These are phyloP conservation scores for Apocheima hispidaria DNA, from an alignment of 2,888 invertebrate species.

Conservation along the genomic window DNA sequence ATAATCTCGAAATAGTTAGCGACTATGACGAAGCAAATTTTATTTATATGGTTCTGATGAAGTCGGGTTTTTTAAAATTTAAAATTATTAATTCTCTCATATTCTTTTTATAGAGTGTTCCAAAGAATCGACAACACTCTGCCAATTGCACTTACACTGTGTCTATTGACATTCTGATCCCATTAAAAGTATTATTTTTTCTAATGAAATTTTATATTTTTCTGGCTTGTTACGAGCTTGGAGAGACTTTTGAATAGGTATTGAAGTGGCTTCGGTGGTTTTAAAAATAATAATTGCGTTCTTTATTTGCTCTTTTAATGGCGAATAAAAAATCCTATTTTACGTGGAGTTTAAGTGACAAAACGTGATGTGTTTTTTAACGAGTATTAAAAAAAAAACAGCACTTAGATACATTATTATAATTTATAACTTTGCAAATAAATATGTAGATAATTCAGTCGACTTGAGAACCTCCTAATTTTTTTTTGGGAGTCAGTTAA, in stretches of 20 bases:
- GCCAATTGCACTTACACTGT: conserved; percentile 2
- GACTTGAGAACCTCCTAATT: too few species aligned
- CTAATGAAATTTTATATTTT: conserved; percentile 28
- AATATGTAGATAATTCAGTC: too few species aligned
- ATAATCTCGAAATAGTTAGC: too few species aligned
- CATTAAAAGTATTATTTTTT: conserved; percentile 23
- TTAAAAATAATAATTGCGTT: conserved; percentile 28
- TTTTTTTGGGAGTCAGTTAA: too few species aligned
- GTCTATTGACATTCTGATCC: conserved; percentile 9
- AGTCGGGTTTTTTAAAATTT: too few species aligned
- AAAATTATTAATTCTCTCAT: too few species aligned
- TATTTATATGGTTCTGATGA: too few species aligned
- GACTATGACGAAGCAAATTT: too few species aligned
- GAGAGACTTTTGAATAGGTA: conserved; percentile 24
- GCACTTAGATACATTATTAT: too few species aligned
- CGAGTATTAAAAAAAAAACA: background rate
- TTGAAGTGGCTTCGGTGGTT: conserved; percentile 19
- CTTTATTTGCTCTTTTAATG: conserved; percentile 24
- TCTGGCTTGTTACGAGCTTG: conserved; percentile 18
- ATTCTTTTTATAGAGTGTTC: too few species aligned
- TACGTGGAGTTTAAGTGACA: background rate
- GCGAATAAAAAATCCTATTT: conserved; percentile 14
- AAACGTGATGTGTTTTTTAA: background rate
- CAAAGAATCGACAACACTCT: too few species aligned
- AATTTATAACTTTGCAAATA: too few species aligned